Percentiles rank a stretch among this genome's conserved stretches.
phyloP scores from a whole-genome alignment of 23 tunicate genomes.

The Styela plicata region DNA sequence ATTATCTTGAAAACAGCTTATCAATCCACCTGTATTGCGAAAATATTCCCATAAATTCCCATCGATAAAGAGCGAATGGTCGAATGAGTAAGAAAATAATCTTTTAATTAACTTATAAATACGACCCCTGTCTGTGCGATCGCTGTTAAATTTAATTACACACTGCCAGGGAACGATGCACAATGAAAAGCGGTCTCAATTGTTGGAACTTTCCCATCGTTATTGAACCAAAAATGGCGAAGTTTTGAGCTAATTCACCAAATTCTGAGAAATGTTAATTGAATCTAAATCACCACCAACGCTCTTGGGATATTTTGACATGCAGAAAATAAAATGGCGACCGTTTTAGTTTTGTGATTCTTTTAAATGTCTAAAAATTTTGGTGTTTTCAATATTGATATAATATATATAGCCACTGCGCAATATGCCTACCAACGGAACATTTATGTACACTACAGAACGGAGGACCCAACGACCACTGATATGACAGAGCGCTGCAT shows the following conservation, averaged over 20 bases:
- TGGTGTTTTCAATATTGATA: too few relatives aligned
- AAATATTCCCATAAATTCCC: not conserved
- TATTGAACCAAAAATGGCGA: not conserved
- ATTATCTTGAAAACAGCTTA: too few relatives aligned
- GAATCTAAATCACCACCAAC: not conserved
- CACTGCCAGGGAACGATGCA: not conserved
- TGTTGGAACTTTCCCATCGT: not conserved
- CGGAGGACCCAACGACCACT: too few relatives aligned
- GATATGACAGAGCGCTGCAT: too few relatives aligned
- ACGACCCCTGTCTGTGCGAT: constrained; percentile 26
- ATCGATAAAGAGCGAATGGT: not conserved
- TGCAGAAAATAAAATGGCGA: not conserved
- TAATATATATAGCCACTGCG: too few relatives aligned
- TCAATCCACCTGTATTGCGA: too few relatives aligned
- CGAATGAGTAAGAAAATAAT: constrained; percentile 21
- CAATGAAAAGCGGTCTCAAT: not conserved
- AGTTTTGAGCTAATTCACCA: not conserved
- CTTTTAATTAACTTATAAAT: constrained; percentile 17
- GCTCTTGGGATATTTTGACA: not conserved
- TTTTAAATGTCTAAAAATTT: too few relatives aligned
- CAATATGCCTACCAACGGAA: too few relatives aligned
- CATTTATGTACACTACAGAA: too few relatives aligned
- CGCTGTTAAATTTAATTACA: constrained; percentile 8
- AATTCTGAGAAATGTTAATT: not conserved
- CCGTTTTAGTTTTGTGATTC: too few relatives aligned